Evolutionary conservation across 2,113 vertebrate genomes (phyloP).

Genomic region (Balaeniceps rex): DNA sequence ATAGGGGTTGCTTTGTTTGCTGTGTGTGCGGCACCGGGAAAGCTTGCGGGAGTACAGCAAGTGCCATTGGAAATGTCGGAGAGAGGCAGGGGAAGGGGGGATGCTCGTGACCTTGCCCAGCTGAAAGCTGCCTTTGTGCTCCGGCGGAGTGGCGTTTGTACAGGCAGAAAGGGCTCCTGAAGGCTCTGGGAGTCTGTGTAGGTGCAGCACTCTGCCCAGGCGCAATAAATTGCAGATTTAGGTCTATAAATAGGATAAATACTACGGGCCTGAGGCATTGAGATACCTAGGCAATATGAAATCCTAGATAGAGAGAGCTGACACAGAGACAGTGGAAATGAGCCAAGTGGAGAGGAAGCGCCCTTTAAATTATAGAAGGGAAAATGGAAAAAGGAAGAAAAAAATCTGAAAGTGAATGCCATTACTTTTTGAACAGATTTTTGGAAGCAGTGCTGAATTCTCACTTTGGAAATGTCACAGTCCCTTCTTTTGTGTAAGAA

Average conservation of each 20-base stretch:
- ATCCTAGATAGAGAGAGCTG: neutral
- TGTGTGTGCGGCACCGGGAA: neutral
- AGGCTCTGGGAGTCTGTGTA: neutral
- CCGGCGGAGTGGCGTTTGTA: neutral
- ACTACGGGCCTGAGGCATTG: neutral
- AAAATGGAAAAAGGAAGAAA: neutral
- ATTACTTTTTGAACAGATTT: neutral
- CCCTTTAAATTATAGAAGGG: neutral
- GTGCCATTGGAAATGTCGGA: neutral
- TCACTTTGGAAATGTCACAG: neutral
- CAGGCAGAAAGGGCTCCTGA: neutral
- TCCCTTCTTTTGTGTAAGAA: neutral
- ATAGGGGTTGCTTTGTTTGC: neutral
- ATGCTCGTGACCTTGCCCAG: neutral
- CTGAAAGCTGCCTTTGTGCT: neutral
- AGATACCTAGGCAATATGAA: neutral
- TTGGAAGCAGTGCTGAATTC: neutral
- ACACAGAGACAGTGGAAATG: neutral
- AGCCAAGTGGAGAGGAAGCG: neutral
- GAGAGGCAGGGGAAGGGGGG: neutral
- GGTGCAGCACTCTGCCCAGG: neutral
- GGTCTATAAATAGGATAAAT: neutral
- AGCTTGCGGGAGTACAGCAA: neutral
- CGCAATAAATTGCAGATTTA: neutral
- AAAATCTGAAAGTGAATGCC: neutral